Conservation (phyloP, 2,113 vertebrate species). For the Coryphaenoides rupestris region DNA sequence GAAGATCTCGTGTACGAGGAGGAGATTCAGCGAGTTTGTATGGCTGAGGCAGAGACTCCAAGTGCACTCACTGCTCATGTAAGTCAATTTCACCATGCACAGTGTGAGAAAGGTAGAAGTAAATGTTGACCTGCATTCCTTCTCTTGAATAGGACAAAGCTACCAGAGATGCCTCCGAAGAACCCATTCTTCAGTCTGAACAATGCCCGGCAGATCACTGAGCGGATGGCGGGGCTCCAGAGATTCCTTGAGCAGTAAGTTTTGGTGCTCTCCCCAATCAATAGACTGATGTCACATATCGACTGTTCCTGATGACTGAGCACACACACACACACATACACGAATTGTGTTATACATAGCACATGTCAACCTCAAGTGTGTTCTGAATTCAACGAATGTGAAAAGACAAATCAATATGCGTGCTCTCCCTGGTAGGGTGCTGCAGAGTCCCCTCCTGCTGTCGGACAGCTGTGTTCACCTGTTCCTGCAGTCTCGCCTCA, state of each 20-base stretch:
- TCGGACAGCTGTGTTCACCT: slow-evolving; percentile 95
- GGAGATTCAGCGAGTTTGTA: slow-evolving; percentile 89
- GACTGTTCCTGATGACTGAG: no score
- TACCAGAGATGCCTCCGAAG: slow-evolving; percentile 88
- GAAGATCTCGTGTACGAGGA: slow-evolving; percentile 88
- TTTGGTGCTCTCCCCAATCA: slow-evolving; percentile 16
- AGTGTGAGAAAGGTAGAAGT: no score
- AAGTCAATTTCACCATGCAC: slow-evolving; percentile 54
- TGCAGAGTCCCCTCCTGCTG: slow-evolving; percentile 79
- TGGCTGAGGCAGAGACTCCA: slow-evolving; percentile 93
- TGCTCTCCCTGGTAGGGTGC: slow-evolving; percentile 67
- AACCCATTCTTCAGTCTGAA: slow-evolving; percentile 92
- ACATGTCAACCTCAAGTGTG: no score
- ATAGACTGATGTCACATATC: slow-evolving; percentile 4
- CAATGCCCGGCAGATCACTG: slow-evolving; percentile 82
- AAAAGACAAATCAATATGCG: no score
- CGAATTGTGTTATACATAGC: no score
- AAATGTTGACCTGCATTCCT: background rate
- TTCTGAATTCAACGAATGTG: no score
- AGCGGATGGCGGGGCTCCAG: slow-evolving; percentile 87
- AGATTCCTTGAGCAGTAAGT: slow-evolving; percentile 89
- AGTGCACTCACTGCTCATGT: slow-evolving; percentile 86
- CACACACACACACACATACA: no score
- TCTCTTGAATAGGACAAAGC: slow-evolving; percentile 17
- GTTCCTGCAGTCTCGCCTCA: slow-evolving; percentile 92